Evolutionary conservation across 2,113 vertebrate species (phyloP), one percentile per base, ranked within the genome.

Genomic region (Litocranius walleri): DNA sequence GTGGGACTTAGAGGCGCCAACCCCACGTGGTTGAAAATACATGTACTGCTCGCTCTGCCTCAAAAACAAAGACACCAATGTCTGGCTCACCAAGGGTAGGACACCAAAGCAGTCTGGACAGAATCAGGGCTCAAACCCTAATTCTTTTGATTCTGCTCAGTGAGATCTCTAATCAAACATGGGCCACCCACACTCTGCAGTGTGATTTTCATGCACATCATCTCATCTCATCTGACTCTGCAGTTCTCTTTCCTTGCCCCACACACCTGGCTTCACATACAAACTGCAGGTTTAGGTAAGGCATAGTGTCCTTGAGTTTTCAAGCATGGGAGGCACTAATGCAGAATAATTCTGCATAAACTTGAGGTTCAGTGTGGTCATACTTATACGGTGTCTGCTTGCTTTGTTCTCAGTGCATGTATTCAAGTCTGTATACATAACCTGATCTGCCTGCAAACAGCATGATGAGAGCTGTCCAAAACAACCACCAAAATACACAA

Each of bases 91-190:
- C 33, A 82, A 82, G 50, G 80, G 50, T 33, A 54, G 50, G 80
- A 14, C 10, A 7, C 50, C 11, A 3, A 5, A 82, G 50, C 19
- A n/a, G 48, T 82, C 33, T 14, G 80, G 11, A 23, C 25, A 82
- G 80, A 82, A n/a, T 36, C 19, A n/a, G 50, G 50, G 3, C 50
- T 54, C 30, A 82, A 54, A 54, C 33, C 45, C 80, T 54, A 54
- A 13, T 82, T 54, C 50, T 52, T 54, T 54, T 13, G 19, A n/a
- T n/a, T 54, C 50, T 0, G 0, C 33, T 3, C 50, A 36, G 3
- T 36, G 80, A 14, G 80, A 36, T 54, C 33, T 4, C 80, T 36
- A 25, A 82, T 82, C 50, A 17, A 8, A 13, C 45, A 82, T 4
- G 21, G 4, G 36, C 67, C 36, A 40, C 10, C 36, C 12, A 7